Evolutionary conservation across 2,113 vertebrate genomes (phyloP).

Genomic region (Onychostoma macrolepis): DNA sequence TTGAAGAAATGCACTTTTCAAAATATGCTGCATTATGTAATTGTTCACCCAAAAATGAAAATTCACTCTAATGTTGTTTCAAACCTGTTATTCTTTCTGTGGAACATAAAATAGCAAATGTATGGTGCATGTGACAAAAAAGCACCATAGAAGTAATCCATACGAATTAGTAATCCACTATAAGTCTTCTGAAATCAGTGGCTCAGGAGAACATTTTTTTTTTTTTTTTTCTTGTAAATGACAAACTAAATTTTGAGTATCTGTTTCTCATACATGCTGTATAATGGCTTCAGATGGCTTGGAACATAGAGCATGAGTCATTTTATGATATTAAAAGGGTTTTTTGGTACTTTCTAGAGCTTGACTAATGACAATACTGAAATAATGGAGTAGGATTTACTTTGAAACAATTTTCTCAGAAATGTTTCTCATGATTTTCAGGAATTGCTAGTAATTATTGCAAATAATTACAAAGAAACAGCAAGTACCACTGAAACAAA

Average conservation of each 20-base stretch:
- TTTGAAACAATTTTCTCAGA: background rate
- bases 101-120: background rate
- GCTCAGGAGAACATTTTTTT: background rate
- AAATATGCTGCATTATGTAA: background rate
- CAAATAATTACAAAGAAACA: background rate
- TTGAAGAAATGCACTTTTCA: background rate
- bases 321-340: background rate
- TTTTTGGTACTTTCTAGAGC: background rate
- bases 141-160: background rate
- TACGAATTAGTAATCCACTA: background rate
- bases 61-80: background rate
- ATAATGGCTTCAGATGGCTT: background rate
- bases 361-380: background rate
- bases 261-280: background rate
- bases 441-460: background rate
- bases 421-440: background rate
- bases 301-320: conserved; percentile 3
- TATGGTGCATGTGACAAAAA: background rate
- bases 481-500: background rate
- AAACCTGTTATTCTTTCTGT: background rate
- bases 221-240: background rate
- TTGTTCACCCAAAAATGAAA: background rate
- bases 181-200: background rate
- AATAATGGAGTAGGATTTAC: background rate
- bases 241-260: background rate